Evolutionary conservation across 2,113 vertebrate genomes (phyloP).

Genomic region (Larimichthys crocea): DNA sequence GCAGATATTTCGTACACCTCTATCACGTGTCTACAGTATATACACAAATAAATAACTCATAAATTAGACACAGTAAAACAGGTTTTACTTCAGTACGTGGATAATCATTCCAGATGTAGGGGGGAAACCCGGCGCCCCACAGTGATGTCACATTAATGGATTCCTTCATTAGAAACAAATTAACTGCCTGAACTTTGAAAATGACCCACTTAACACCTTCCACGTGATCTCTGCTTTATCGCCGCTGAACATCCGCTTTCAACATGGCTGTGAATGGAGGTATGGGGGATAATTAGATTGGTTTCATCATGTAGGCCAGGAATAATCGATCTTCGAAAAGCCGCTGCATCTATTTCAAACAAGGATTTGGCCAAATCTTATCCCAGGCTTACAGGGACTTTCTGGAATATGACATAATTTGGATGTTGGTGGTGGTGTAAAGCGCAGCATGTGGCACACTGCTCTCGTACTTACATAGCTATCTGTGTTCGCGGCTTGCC

Average conservation of each 20-base stretch:
- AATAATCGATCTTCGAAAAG: conserved; percentile 64
- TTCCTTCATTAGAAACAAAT: conserved; percentile 69
- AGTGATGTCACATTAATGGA: conserved; percentile 55
- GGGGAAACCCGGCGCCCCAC: background rate
- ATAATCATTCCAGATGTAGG: conserved; percentile 1
- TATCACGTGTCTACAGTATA: background rate
- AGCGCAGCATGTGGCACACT: conserved; percentile 42
- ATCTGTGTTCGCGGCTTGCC: conserved; percentile 50
- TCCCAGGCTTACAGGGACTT: conserved; percentile 10
- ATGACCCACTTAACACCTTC: conserved; percentile 62
- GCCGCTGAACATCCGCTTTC: conserved; percentile 47
- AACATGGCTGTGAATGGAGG: conserved; percentile 21
- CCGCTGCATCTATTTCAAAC: conserved; percentile 35
- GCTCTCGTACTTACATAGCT: conserved; percentile 42
- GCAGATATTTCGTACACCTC: background rate
- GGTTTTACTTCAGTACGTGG: background rate
- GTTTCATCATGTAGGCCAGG: conserved; percentile 53
- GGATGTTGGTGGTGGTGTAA: conserved; percentile 55
- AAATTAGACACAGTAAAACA: conserved; percentile 1
- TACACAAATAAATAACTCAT: background rate
- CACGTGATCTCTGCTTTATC: conserved; percentile 40
- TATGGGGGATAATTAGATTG: conserved; percentile 49
- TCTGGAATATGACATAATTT: conserved; percentile 48
- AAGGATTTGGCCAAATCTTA: conserved; percentile 45
- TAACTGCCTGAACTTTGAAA: conserved; percentile 56